phyloP scores from a whole-genome alignment of 2,797 vertebrate species.

The Buceros bicornis region DNA sequence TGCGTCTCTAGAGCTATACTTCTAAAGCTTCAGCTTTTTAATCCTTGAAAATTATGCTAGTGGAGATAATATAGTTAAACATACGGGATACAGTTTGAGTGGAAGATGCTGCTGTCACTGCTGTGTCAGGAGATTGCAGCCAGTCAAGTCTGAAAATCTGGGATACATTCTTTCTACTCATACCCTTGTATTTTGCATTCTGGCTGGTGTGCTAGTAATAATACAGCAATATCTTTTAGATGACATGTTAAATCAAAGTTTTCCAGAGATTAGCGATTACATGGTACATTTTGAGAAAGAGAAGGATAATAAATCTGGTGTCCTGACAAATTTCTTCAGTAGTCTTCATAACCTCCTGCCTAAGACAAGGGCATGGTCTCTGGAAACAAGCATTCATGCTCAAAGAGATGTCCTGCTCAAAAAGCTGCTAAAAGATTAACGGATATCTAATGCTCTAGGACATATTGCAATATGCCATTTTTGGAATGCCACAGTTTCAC shows the following conservation, averaged over 20 bases:
- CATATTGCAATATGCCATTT: slow-evolving; percentile 63
- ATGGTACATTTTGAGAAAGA: slow-evolving; percentile 75
- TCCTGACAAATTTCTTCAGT: slow-evolving; percentile 72
- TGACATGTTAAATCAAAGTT: slow-evolving; percentile 80
- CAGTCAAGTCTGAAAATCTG: slow-evolving; percentile 35
- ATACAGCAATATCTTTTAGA: slow-evolving; percentile 75
- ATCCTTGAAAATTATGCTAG: not conserved
- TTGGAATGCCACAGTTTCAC: slow-evolving; percentile 69
- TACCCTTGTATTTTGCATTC: slow-evolving; percentile 43
- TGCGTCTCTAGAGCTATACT: not conserved
- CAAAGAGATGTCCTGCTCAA: slow-evolving; percentile 60
- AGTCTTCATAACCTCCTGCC: slow-evolving; percentile 47
- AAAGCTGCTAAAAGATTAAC: slow-evolving; percentile 75
- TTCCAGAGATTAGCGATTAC: slow-evolving; percentile 81
- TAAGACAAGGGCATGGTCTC: slow-evolving; percentile 50
- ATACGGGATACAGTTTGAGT: not conserved
- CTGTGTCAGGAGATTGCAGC: not conserved
- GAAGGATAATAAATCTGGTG: slow-evolving; percentile 74
- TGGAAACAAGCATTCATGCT: slow-evolving; percentile 44
- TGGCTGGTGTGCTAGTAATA: slow-evolving; percentile 44
- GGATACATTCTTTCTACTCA: slow-evolving; percentile 3
- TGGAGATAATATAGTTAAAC: not conserved
- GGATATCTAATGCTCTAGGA: slow-evolving; percentile 60
- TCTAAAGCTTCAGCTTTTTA: not conserved
- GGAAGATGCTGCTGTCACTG: not conserved